Evolutionary conservation across 1,140 invertebrate species (phyloP).

Genomic region (Leguminivora glycinivorella): DNA sequence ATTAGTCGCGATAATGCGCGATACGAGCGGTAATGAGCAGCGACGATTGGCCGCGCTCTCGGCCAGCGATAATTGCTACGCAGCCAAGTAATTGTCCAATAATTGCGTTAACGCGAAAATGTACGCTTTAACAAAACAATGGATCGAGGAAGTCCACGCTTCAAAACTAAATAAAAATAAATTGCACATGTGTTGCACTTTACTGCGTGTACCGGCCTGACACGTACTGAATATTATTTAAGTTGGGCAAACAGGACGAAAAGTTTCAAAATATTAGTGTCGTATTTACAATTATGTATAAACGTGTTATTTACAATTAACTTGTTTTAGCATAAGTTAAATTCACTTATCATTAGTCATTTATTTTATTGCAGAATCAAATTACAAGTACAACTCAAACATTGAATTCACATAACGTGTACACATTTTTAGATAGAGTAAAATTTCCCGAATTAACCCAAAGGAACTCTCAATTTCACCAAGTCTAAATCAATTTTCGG

Average conservation of each 20-base stretch:
- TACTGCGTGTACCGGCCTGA: conserved; percentile 4
- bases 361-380: too few relatives aligned
- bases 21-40: conserved; percentile 60
- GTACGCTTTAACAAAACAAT: conserved; percentile 73
- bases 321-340: too few relatives aligned
- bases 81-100: conserved; percentile 72
- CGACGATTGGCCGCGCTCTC: conserved; percentile 55
- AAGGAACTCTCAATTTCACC: too few relatives aligned
- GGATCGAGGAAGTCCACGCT: conserved; percentile 51
- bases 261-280: background rate
- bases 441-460: too few relatives aligned
- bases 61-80: conserved; percentile 52
- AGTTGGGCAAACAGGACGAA: background rate
- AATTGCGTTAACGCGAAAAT: conserved; percentile 75
- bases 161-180: conserved; percentile 33
- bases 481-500: too few relatives aligned
- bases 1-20: conserved; percentile 62
- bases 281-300: background rate
- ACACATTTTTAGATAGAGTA: too few relatives aligned
- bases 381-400: too few relatives aligned
- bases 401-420: too few relatives aligned
- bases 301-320: too few relatives aligned
- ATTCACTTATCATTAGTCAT: too few relatives aligned
- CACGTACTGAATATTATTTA: conserved; percentile 9
- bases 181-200: conserved; percentile 23